These are phyloP conservation scores for Linnaemya vulpina DNA, from an alignment of 2,888 invertebrate genomes.

Conservation along the genomic window DNA sequence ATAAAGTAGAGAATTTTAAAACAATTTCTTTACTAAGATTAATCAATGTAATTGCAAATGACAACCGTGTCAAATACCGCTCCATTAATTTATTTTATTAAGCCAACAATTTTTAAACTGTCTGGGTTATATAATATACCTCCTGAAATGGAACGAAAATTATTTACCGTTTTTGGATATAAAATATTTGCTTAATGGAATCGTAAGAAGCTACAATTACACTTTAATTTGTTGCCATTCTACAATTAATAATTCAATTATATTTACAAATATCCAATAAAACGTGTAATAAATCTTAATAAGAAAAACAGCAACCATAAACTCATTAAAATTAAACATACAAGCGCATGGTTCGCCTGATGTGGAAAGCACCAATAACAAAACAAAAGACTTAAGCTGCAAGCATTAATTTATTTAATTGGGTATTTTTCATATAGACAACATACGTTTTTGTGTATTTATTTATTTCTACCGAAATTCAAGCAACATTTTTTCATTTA, in stretches of 20 bases:
- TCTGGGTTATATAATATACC: too few relatives aligned
- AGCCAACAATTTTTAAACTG: too few relatives aligned
- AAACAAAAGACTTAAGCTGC: slow-evolving; percentile 62
- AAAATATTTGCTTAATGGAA: too few relatives aligned
- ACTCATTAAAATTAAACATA: slow-evolving; percentile 31
- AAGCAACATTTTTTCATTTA: neutral
- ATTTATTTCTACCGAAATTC: neutral
- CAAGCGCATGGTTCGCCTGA: neutral
- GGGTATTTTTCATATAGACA: slow-evolving; percentile 21
- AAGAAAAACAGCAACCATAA: slow-evolving; percentile 1
- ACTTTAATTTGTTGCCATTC: neutral
- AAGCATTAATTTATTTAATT: slow-evolving; percentile 52
- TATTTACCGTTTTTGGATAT: too few relatives aligned
- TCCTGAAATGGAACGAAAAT: too few relatives aligned
- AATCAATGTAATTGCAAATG: too few relatives aligned
- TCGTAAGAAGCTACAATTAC: neutral
- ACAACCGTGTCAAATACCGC: too few relatives aligned
- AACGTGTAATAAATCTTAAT: slow-evolving; percentile 23
- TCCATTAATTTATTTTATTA: too few relatives aligned
- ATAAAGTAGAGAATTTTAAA: too few relatives aligned
- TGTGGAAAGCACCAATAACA: neutral
- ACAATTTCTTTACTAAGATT: too few relatives aligned
- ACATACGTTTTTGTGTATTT: neutral
- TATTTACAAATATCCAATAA: neutral
- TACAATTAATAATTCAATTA: neutral